A percentile compares a stretch with the other conserved stretches of the same genome.
Evolutionary conservation across 2,888 invertebrate species (phyloP).

Genomic region (Drosophila ezoana): DNA sequence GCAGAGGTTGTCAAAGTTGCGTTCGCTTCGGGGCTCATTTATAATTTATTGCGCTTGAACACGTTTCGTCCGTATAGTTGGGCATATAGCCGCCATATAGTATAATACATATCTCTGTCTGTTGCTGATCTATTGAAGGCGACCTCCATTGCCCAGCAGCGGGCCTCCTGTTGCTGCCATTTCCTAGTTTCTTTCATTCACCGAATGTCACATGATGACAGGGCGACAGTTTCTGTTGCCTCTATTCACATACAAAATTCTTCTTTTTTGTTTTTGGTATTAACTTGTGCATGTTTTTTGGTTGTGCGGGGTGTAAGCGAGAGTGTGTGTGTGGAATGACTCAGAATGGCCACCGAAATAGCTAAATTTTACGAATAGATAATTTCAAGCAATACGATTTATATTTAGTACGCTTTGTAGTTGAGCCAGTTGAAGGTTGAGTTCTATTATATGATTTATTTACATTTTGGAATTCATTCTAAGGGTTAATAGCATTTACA

Average conservation of each 20-base stretch:
- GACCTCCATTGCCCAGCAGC: slow-evolving; percentile 43
- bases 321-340: slow-evolving; percentile 50
- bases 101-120: slow-evolving; percentile 19
- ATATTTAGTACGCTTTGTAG: slow-evolving; percentile 55
- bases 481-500: slow-evolving; percentile 17
- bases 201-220: slow-evolving; percentile 75
- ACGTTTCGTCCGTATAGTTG: slow-evolving; percentile 59
- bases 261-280: slow-evolving; percentile 52
- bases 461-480: slow-evolving; percentile 9
- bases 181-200: slow-evolving; percentile 67
- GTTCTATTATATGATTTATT: slow-evolving; percentile 16
- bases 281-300: slow-evolving; percentile 43
- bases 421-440: slow-evolving; percentile 58
- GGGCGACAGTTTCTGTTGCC: slow-evolving; percentile 56
- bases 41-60: slow-evolving; percentile 80
- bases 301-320: slow-evolving; percentile 15
- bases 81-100: slow-evolving; percentile 21
- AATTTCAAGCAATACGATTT: slow-evolving; percentile 49
- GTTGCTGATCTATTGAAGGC: slow-evolving; percentile 28
- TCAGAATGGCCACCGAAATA: slow-evolving; percentile 54
- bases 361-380: slow-evolving; percentile 54
- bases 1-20: slow-evolving; percentile 46
- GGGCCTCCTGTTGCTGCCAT: slow-evolving; percentile 50
- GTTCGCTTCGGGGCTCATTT: slow-evolving; percentile 67
- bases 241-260: slow-evolving; percentile 22